Percentiles rank a stretch among this genome's conserved stretches.
phyloP scores from a whole-genome alignment of 2,113 vertebrate species.

The Picathartes gymnocephalus region DNA sequence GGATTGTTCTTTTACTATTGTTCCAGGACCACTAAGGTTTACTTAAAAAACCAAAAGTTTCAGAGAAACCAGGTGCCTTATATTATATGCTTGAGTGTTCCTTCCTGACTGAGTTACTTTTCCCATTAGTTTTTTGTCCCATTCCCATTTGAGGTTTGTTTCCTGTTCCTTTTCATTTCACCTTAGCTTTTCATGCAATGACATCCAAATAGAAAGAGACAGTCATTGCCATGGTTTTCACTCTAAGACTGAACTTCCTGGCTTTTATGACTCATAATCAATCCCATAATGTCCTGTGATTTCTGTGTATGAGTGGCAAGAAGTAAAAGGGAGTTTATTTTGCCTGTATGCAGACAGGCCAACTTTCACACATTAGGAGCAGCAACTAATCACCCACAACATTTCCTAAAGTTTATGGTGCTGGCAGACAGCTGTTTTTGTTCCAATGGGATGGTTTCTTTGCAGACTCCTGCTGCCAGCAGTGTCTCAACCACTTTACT shows the following conservation, averaged over 20 bases:
- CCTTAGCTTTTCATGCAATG: background rate
- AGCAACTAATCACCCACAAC: slow-evolving; percentile 55
- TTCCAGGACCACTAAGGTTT: background rate
- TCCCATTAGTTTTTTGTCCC: slow-evolving; percentile 1
- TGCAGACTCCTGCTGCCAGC: slow-evolving; percentile 23
- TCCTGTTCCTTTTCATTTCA: slow-evolving; percentile 34
- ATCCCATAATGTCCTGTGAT: background rate
- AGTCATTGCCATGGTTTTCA: slow-evolving; percentile 5
- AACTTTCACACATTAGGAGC: slow-evolving; percentile 60
- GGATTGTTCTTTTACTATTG: background rate
- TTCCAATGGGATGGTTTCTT: slow-evolving; percentile 31
- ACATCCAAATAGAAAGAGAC: slow-evolving; percentile 8
- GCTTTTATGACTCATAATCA: slow-evolving; percentile 37
- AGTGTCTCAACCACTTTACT: slow-evolving; percentile 1
- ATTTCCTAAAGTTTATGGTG: slow-evolving; percentile 46
- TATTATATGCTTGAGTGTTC: background rate
- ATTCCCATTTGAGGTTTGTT: slow-evolving; percentile 19
- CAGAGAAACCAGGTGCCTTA: slow-evolving; percentile 26
- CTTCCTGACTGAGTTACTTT: slow-evolving; percentile 28
- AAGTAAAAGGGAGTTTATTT: slow-evolving; percentile 29
- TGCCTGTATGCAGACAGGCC: slow-evolving; percentile 28
- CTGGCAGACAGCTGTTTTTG: slow-evolving; percentile 47
- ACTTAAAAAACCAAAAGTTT: background rate
- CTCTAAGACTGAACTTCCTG: slow-evolving; percentile 26
- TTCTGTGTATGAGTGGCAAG: background rate